phyloP scores from a whole-genome alignment of 1,140 invertebrate genomes.

The Aphelinus certus region DNA sequence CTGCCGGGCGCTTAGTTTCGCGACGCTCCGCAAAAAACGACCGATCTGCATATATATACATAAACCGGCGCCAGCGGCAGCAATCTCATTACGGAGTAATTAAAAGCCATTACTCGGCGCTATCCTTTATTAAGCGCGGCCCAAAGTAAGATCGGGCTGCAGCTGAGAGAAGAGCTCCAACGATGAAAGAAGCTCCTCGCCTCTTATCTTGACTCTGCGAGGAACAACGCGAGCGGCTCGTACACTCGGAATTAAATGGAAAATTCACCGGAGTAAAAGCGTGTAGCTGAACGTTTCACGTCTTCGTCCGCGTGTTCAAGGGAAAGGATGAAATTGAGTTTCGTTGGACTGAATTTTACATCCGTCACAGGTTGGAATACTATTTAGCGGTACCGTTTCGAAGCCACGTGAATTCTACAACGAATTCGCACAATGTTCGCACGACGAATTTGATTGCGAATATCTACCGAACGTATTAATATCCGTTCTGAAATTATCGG shows the following conservation, averaged over 20 bases:
- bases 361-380: no score
- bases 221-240: no score
- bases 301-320: no score
- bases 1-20: neutral
- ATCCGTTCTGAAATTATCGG: conserved; percentile 58
- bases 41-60: conserved; percentile 37
- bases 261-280: no score
- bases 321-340: no score
- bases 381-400: no score
- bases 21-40: conserved; percentile 22
- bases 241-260: no score
- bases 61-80: conserved; percentile 55
- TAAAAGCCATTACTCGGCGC: conserved; percentile 66
- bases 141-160: conserved; percentile 39
- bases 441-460: no score
- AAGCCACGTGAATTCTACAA: no score
- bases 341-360: no score
- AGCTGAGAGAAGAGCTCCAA: conserved; percentile 52
- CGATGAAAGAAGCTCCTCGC: conserved; percentile 61
- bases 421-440: no score
- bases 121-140: conserved; percentile 60
- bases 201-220: conserved; percentile 43
- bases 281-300: no score
- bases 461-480: conserved; percentile 49
- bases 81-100: conserved; percentile 66